These are phyloP conservation scores for Diplosoma virens DNA, from an alignment of 23 tunicate genomes.

Conservation along the genomic window DNA sequence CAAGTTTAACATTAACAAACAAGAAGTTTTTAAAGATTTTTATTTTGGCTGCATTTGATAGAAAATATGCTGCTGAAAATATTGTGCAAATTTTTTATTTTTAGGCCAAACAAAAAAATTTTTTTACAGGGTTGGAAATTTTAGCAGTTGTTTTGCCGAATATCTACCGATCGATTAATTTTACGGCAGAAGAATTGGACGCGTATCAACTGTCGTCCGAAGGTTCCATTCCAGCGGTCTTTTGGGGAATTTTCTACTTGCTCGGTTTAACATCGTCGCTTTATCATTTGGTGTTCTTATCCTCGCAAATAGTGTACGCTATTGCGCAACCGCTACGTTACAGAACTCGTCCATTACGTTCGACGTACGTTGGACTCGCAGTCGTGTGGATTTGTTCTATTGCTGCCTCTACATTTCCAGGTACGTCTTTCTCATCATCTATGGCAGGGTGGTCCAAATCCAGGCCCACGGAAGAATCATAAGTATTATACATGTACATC, in stretches of 20 bases:
- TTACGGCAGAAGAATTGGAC: constrained; percentile 13
- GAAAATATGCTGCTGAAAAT: no score
- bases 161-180: not conserved
- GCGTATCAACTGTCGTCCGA: not conserved
- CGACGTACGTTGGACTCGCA: constrained; percentile 16
- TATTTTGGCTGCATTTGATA: no score
- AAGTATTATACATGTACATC: no score
- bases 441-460: no score
- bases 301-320: constrained; percentile 32
- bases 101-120: not conserved
- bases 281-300: constrained; percentile 39
- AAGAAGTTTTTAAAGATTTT: no score
- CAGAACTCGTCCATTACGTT: not conserved
- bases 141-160: constrained; percentile 11
- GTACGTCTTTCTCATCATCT: constrained; percentile 31
- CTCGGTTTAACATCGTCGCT: constrained; percentile 43
- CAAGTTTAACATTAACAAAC: no score
- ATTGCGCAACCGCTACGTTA: constrained; percentile 23
- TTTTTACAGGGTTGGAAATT: constrained; percentile 17
- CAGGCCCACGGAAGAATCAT: no score
- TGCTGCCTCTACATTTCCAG: constrained; percentile 24
- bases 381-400: constrained; percentile 28
- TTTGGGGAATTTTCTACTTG: constrained; percentile 31
- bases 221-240: constrained; percentile 1
- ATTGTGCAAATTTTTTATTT: no score